These are phyloP conservation scores for Drosophila engyochracea DNA, from an alignment of 2,888 invertebrate genomes.

Conservation along the genomic window DNA sequence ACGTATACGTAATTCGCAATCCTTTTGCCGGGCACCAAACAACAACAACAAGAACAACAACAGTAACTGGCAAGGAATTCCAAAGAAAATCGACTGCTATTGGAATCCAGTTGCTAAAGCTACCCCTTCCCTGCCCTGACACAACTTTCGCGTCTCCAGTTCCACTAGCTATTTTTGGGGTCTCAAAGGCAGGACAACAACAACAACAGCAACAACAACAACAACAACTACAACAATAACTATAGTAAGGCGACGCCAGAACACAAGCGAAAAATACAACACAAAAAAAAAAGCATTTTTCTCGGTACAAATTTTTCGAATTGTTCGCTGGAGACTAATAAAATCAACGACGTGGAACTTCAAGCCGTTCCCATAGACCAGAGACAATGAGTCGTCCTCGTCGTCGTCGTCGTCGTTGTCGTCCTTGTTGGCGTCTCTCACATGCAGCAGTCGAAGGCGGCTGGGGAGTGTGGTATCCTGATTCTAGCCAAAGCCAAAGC, in stretches of 20 bases:
- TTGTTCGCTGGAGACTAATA: constrained; percentile 86
- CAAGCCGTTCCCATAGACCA: constrained; percentile 81
- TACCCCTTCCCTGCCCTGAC: background rate
- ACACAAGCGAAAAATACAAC: constrained; percentile 27
- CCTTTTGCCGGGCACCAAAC: constrained; percentile 66
- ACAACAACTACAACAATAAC: constrained; percentile 31
- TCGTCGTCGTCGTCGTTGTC: constrained; percentile 25
- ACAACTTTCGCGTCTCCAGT: constrained; percentile 43
- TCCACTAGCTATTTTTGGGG: constrained; percentile 29
- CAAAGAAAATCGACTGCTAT: constrained; percentile 80
- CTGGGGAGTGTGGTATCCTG: background rate
- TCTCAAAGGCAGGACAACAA: constrained; percentile 41
- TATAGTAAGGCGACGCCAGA: constrained; percentile 49
- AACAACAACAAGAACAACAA: constrained; percentile 38
- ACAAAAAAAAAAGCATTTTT: constrained; percentile 61
- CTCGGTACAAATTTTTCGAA: constrained; percentile 83
- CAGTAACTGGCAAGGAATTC: constrained; percentile 60
- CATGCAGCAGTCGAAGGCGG: constrained; percentile 31
- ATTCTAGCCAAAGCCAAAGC: constrained; percentile 9
- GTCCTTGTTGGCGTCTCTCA: constrained; percentile 39
- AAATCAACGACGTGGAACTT: constrained; percentile 85
- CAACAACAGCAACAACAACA: constrained; percentile 7
- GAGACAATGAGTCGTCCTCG: constrained; percentile 73
- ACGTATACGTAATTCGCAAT: constrained; percentile 67
- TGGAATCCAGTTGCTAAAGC: constrained; percentile 66